Percentiles rank a stretch among this genome's conserved stretches.
Conservation (phyloP, 1,140 invertebrate species). For the Sweltsa coloradensis region DNA sequence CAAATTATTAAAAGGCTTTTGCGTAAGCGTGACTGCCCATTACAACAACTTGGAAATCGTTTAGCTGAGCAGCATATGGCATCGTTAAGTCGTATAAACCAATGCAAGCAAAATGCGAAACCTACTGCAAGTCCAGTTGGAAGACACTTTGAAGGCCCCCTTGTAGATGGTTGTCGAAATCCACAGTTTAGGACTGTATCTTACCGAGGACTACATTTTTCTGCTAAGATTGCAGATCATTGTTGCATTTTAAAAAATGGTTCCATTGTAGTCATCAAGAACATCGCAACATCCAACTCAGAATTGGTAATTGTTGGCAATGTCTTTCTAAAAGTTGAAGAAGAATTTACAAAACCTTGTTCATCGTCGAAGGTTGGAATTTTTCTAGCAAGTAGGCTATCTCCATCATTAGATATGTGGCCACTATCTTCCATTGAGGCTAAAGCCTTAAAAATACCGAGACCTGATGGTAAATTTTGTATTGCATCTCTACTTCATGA, state of each 20-base stretch:
- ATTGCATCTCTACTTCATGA: no score
- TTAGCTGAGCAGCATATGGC: neutral
- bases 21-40: constrained; percentile 17
- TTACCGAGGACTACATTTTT: neutral
- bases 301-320: no score
- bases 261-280: neutral
- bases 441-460: no score
- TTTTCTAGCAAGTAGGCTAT: no score
- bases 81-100: neutral
- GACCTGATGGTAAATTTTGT: no score
- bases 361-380: no score
- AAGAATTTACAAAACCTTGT: no score
- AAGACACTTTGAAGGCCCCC: neutral
- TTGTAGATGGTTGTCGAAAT: neutral
- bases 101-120: neutral
- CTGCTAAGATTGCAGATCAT: neutral
- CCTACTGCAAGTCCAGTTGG: neutral
- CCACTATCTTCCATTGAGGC: no score
- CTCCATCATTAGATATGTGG: no score
- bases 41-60: constrained; percentile 21
- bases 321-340: no score
- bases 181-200: neutral
- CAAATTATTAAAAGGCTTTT: constrained; percentile 22
- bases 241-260: neutral
- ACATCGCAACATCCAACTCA: neutral